Percentiles rank a stretch among this genome's conserved stretches.
These are phyloP conservation scores for Cephus sareptanus DNA, from an alignment of 2,888 invertebrate genomes.

Conservation along the genomic window DNA sequence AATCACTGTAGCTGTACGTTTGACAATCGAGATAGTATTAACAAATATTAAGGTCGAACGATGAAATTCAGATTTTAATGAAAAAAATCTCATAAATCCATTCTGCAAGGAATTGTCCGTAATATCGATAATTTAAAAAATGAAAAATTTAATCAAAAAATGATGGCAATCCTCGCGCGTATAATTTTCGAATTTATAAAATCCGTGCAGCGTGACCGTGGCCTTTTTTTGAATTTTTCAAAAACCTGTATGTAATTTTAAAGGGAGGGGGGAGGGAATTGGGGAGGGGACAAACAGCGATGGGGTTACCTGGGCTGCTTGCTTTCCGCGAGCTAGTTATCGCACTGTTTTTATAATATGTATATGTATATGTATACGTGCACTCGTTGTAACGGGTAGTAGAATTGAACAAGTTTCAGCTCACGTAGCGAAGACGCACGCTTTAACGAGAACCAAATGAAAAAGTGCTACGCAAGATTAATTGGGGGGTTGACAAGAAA, in stretches of 20 bases:
- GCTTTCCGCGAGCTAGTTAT: not conserved
- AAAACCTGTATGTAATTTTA: slow-evolving; percentile 2
- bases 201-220: not conserved
- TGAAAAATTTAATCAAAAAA: too few relatives aligned
- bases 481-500: not conserved
- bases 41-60: not conserved
- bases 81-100: too few relatives aligned
- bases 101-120: too few relatives aligned
- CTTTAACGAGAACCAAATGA: slow-evolving; percentile 5
- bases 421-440: slow-evolving; percentile 42
- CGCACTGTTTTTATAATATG: slow-evolving; percentile 7
- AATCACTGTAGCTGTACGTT: not conserved
- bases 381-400: not conserved
- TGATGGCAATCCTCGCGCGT: too few relatives aligned
- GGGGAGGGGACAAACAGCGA: not conserved
- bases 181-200: too few relatives aligned
- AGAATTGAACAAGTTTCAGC: slow-evolving; percentile 65
- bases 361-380: slow-evolving; percentile 6
- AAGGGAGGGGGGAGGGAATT: not conserved
- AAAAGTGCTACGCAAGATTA: not conserved
- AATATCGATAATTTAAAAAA: not conserved
- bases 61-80: too few relatives aligned
- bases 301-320: not conserved
- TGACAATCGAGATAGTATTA: not conserved
- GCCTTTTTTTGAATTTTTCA: not conserved